Evolutionary conservation across 2,888 invertebrate species (phyloP).

Genomic region (Drosophila yooni): DNA sequence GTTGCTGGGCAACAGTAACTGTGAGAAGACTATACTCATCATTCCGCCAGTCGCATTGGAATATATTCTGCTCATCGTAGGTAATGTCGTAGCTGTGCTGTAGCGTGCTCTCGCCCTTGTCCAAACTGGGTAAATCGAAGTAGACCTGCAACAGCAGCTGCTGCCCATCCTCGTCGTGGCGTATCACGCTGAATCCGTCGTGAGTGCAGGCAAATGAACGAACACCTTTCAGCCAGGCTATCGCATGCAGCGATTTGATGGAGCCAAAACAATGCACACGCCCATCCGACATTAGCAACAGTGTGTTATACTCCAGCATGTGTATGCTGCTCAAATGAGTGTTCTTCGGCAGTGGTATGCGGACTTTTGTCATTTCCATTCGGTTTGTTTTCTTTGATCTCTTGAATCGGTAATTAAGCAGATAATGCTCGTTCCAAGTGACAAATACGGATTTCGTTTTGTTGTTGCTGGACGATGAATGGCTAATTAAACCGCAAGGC

Average conservation of each 20-base stretch:
- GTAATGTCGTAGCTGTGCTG: constrained; percentile 77
- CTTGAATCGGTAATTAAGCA: constrained; percentile 83
- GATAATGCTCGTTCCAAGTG: constrained; percentile 82
- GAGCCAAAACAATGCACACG: constrained; percentile 82
- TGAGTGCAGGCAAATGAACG: constrained; percentile 68
- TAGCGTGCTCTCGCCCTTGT: constrained; percentile 62
- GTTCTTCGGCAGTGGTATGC: constrained; percentile 62
- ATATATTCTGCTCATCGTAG: constrained; percentile 81
- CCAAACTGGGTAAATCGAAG: constrained; percentile 73
- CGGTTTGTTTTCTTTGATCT: constrained; percentile 57
- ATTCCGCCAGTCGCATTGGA: constrained; percentile 78
- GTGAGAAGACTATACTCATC: constrained; percentile 76
- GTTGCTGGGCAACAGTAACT: constrained; percentile 54
- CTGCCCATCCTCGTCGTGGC: constrained; percentile 47
- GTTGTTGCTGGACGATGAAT: constrained; percentile 70
- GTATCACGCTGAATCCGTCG: constrained; percentile 81
- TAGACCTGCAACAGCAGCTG: constrained; percentile 76
- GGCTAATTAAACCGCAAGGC: constrained; percentile 79
- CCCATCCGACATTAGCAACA: constrained; percentile 79
- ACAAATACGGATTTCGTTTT: constrained; percentile 81
- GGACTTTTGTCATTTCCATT: constrained; percentile 74
- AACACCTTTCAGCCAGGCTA: constrained; percentile 78
- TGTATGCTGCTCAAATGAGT: constrained; percentile 67
- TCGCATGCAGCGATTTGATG: constrained; percentile 77
- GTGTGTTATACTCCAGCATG: constrained; percentile 82